Conservation (phyloP, 1,140 invertebrate species). For the Bombyx mandarina region DNA sequence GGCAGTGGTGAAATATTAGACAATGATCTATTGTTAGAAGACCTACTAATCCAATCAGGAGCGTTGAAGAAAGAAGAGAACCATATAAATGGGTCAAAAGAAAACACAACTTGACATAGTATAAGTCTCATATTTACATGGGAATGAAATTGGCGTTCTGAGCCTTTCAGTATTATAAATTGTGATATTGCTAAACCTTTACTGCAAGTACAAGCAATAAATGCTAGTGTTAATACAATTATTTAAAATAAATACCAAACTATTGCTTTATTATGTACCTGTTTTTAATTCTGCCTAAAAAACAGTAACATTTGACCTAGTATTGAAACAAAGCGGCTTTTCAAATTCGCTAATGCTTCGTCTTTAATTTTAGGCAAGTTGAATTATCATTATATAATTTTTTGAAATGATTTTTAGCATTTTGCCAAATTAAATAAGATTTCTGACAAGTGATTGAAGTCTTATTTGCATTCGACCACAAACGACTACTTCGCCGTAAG, state of each 20-base stretch:
- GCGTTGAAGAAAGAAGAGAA: slow-evolving; percentile 30
- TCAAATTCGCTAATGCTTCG: too few relatives aligned
- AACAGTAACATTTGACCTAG: background rate
- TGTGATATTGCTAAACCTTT: slow-evolving; percentile 43
- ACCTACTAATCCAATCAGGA: slow-evolving; percentile 44
- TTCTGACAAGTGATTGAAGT: background rate
- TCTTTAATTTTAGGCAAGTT: too few relatives aligned
- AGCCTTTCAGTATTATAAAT: slow-evolving; percentile 55
- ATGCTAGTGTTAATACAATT: background rate
- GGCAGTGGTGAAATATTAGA: slow-evolving; percentile 50
- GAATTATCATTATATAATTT: too few relatives aligned
- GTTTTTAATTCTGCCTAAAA: background rate
- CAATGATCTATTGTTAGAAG: slow-evolving; percentile 52
- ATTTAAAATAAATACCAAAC: slow-evolving; percentile 4
- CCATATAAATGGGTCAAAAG: slow-evolving; percentile 30
- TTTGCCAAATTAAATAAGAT: too few relatives aligned
- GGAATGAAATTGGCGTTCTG: slow-evolving; percentile 31
- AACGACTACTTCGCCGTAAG: too few relatives aligned
- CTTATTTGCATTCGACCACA: too few relatives aligned
- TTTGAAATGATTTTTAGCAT: too few relatives aligned
- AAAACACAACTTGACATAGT: slow-evolving; percentile 51
- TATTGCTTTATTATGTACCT: slow-evolving; percentile 1
- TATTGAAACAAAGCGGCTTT: background rate
- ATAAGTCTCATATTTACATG: slow-evolving; percentile 37
- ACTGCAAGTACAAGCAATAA: slow-evolving; percentile 3